Evolutionary conservation across 2,113 vertebrate genomes (phyloP).

Genomic region (Rhizomys pruinosus): DNA sequence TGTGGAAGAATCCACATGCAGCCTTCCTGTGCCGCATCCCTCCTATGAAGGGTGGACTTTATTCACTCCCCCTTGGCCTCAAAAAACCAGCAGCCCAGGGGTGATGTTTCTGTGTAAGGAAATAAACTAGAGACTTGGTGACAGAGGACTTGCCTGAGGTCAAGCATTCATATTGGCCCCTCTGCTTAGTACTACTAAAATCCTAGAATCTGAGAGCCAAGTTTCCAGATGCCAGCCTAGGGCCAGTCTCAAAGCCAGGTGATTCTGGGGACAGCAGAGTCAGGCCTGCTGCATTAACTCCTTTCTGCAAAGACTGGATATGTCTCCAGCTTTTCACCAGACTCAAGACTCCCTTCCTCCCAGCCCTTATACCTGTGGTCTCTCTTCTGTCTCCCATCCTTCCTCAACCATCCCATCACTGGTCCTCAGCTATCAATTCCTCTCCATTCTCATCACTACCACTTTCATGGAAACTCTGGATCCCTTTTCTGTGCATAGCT

Average conservation of each 20-base stretch:
- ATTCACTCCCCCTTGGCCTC: background rate
- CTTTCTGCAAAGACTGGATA: background rate
- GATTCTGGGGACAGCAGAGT: background rate
- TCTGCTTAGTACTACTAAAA: background rate
- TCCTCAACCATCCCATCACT: background rate
- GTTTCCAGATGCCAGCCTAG: background rate
- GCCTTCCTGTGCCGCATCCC: background rate
- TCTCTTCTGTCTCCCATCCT: background rate
- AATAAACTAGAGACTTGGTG: background rate
- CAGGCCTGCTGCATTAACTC: background rate
- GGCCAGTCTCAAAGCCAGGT: background rate
- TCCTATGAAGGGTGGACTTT: background rate
- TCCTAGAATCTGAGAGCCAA: conserved; percentile 31
- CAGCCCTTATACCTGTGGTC: background rate
- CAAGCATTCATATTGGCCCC: too few relatives aligned
- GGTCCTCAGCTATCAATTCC: background rate
- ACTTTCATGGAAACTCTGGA: background rate
- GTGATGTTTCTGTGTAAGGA: background rate
- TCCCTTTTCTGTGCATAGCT: background rate
- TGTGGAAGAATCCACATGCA: background rate
- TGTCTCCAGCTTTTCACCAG: background rate
- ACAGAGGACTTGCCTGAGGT: background rate
- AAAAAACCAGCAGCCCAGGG: background rate
- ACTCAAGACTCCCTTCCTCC: background rate
- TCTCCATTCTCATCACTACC: background rate